Conservation (phyloP, 2,888 invertebrate genomes). For the Drosophila anomelani region DNA sequence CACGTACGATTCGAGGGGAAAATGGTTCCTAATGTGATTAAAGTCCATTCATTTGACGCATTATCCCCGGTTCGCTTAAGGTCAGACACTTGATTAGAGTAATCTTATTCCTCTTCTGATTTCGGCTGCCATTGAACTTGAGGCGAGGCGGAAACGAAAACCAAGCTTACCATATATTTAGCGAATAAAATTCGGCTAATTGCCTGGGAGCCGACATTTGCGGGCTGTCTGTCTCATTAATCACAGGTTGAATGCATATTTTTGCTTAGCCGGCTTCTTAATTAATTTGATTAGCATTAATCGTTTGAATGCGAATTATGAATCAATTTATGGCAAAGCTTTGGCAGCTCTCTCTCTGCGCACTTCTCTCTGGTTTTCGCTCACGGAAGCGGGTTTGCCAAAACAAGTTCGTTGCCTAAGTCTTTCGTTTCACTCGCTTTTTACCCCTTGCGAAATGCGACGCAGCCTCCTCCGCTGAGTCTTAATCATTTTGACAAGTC, state of each 20-base stretch:
- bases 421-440: constrained; percentile 46
- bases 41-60: constrained; percentile 72
- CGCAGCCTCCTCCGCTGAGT: constrained; percentile 28
- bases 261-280: constrained; percentile 52
- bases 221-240: constrained; percentile 53
- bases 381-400: constrained; percentile 7
- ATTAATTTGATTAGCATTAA: constrained; percentile 77
- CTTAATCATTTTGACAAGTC: constrained; percentile 52
- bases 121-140: constrained; percentile 65
- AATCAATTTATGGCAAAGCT: constrained; percentile 66
- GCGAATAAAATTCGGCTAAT: constrained; percentile 32
- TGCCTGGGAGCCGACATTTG: constrained; percentile 25
- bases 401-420: constrained; percentile 68
- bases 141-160: constrained; percentile 47
- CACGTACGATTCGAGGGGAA: constrained; percentile 55
- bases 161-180: constrained; percentile 31
- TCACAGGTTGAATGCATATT: constrained; percentile 51
- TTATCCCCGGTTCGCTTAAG: constrained; percentile 52
- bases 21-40: constrained; percentile 74
- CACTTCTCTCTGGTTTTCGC: not conserved
- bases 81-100: constrained; percentile 74
- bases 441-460: constrained; percentile 30
- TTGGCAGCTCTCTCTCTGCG: not conserved
- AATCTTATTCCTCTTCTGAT: constrained; percentile 23
- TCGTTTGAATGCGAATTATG: constrained; percentile 65